Conservation (phyloP, 2,888 invertebrate species). For the Hermaeophaga mercurialis region DNA sequence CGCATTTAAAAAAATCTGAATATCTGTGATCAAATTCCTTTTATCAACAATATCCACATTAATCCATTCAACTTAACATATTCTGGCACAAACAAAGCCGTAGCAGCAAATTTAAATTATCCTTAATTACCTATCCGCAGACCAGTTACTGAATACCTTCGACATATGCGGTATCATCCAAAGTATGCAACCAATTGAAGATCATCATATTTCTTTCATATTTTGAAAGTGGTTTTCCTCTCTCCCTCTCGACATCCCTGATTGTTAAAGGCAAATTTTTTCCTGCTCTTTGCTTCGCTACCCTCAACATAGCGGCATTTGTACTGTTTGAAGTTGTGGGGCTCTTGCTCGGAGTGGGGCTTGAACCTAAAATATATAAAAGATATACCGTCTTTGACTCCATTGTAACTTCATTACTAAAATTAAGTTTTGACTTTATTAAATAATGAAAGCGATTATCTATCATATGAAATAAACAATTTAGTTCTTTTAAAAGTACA, state of each 20-base stretch:
- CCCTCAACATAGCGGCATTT: conserved; percentile 54
- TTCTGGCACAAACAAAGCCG: conserved; percentile 11
- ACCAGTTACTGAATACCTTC: conserved; percentile 56
- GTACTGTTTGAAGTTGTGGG: conserved; percentile 56
- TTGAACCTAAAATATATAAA: conserved; percentile 53
- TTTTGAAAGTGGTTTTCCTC: conserved; percentile 84
- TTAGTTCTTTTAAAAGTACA: no score
- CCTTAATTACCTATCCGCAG: background rate
- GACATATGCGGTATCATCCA: conserved; percentile 72
- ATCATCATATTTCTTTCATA: conserved; percentile 95
- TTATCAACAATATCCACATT: background rate
- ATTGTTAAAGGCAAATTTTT: conserved; percentile 70
- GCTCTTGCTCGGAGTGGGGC: conserved; percentile 46
- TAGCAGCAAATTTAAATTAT: background rate
- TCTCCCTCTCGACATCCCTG: conserved; percentile 78
- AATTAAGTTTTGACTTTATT: no score
- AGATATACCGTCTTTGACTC: no score
- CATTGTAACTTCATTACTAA: no score
- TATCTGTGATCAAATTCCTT: background rate
- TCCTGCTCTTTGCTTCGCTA: conserved; percentile 58
- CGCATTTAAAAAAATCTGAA: no score
- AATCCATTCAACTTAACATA: no score
- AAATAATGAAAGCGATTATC: no score
- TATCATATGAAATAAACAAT: no score
- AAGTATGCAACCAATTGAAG: conserved; percentile 90